Evolutionary conservation across 2,797 vertebrate genomes (phyloP), one percentile per base, ranked within the genome.

Genomic region (Ceryle rudis): DNA sequence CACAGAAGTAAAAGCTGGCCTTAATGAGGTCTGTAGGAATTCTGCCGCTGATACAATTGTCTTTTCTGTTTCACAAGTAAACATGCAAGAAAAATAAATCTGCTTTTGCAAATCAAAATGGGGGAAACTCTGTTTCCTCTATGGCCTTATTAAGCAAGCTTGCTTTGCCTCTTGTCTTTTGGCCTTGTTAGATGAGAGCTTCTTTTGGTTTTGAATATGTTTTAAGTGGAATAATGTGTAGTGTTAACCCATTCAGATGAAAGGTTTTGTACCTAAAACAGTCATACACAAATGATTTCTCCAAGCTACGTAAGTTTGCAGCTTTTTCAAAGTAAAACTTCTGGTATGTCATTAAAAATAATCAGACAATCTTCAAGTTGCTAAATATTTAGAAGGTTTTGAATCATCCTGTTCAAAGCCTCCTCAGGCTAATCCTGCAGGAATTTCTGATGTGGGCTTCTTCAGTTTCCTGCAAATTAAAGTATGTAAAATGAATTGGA

Each of bases 401-500:
- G 74, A 95, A 81, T 94, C 85, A 91, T 95, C 29, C 69, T 79
- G 23, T 77, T 83, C 86, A 89, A 42, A 58, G 26, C 28, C 17
- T 67, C 33, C 78, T 83, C 65, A 80, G 65, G 35, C 41, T 93
- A 94, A 96, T 83, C 66, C 87, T 93, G 65, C 44, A 94, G 81
- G 65, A 94, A 95, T 84, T 94, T 97, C 67, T 20, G 42, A 29
- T 79, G 57, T 80, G 47, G 10, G 39, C 46, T 88, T 90, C 51
- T 94, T 64, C 89, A 72, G 16, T 73, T 89, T 65, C 54, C 72
- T 95, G 86, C 77, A 96, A 96, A 97, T 85, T 92, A 82, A 85
- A 95, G 37, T 69, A 57, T 65, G 73, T 89, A 91, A 95, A 97
- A 94, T 79, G 79, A 95, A 94, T 96, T 75, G 93, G 64, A 89